Conservation (phyloP, 2,888 invertebrate genomes). For the Rugalucina vietnamica region DNA sequence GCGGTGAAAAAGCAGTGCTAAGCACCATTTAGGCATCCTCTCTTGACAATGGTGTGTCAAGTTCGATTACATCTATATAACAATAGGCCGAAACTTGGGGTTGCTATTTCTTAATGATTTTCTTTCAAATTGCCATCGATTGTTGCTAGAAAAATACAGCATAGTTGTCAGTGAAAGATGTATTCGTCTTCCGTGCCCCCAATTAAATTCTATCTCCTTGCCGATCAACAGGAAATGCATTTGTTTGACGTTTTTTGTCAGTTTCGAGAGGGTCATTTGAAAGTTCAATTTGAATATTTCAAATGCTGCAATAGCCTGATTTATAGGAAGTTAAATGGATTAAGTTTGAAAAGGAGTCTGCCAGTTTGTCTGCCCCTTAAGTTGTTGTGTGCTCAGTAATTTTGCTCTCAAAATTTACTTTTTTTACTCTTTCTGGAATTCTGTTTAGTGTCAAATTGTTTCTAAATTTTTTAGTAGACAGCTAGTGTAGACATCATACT, state of each 20-base stretch:
- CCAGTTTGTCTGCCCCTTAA: too few species aligned
- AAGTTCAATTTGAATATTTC: constrained; percentile 54
- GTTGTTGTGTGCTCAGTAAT: too few species aligned
- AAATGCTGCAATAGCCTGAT: constrained; percentile 14
- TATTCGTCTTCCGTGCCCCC: constrained; percentile 45
- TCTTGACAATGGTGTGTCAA: constrained; percentile 51
- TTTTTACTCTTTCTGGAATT: too few species aligned
- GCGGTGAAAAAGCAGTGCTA: constrained; percentile 53
- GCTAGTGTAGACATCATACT: too few species aligned
- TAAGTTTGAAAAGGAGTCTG: neutral
- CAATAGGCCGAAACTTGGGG: constrained; percentile 56
- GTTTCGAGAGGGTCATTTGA: constrained; percentile 58
- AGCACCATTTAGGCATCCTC: constrained; percentile 62
- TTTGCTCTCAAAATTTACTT: too few species aligned
- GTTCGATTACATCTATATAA: constrained; percentile 57
- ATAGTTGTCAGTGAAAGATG: constrained; percentile 53
- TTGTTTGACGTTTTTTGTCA: constrained; percentile 65
- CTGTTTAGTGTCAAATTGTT: too few species aligned
- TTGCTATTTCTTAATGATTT: constrained; percentile 60
- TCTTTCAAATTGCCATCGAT: constrained; percentile 43
- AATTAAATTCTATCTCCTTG: constrained; percentile 36
- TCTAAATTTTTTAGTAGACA: too few species aligned
- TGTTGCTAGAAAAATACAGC: constrained; percentile 44
- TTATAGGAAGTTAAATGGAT: constrained; percentile 17
- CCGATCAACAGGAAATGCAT: constrained; percentile 63